Conservation (phyloP, 2,888 invertebrate genomes). For the Thereva nobilitata region DNA sequence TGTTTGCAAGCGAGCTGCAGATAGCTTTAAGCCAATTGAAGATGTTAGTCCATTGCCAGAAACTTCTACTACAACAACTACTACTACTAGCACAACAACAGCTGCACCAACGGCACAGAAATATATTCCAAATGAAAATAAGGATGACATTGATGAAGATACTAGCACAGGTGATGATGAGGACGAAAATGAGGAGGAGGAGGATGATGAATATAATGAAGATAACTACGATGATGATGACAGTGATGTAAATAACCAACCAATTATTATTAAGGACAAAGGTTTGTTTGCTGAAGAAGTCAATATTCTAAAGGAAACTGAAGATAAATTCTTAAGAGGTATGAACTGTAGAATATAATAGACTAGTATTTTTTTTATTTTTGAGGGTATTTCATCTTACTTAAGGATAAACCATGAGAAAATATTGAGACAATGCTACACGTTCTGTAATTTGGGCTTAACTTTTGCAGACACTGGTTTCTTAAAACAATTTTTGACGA, state of each 20-base stretch:
- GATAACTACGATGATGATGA: conserved; percentile 36
- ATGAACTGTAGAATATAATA: conserved; percentile 39
- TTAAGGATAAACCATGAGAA: neutral
- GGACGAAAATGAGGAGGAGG: conserved; percentile 37
- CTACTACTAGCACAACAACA: conserved; percentile 22
- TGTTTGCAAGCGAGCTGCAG: conserved; percentile 51
- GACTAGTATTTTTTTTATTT: conserved; percentile 1
- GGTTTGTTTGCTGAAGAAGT: conserved; percentile 53
- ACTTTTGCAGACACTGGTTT: neutral
- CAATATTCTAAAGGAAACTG: conserved; percentile 51
- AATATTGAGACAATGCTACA: no score
- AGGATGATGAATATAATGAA: conserved; percentile 23
- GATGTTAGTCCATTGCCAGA: conserved; percentile 30
- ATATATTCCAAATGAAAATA: conserved; percentile 48
- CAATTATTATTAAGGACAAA: conserved; percentile 48
- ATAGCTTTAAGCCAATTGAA: conserved; percentile 42
- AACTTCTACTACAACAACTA: conserved; percentile 15
- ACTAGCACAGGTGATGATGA: conserved; percentile 52
- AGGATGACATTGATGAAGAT: conserved; percentile 56
- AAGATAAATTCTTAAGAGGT: conserved; percentile 53
- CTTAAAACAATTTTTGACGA: neutral
- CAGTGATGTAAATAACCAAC: conserved; percentile 39
- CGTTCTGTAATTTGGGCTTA: neutral
- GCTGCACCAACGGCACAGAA: conserved; percentile 17
- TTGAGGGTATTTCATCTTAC: neutral